Percentiles rank a stretch among this genome's conserved stretches.
phyloP scores from a whole-genome alignment of 2,888 invertebrate genomes.

The Lasioglossum oenotherae region DNA sequence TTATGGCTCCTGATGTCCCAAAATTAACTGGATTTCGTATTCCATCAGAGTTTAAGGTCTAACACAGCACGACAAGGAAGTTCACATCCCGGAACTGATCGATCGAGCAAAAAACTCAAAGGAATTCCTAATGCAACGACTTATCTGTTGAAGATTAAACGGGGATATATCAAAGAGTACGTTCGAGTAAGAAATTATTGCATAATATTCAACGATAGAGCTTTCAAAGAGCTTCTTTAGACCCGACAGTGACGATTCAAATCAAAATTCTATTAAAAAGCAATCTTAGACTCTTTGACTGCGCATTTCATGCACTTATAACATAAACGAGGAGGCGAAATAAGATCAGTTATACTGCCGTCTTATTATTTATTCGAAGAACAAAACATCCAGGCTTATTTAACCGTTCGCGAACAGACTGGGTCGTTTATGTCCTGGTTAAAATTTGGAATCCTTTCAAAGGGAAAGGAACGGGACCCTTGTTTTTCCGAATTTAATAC shows the following conservation, averaged over 20 bases:
- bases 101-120: constrained; percentile 22
- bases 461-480: too few relatives aligned
- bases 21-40: background rate
- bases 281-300: background rate
- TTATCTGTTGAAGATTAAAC: constrained; percentile 31
- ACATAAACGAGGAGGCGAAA: background rate
- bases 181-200: constrained; percentile 38
- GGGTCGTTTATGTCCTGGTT: too few relatives aligned
- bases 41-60: background rate
- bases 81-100: background rate
- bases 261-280: background rate
- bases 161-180: constrained; percentile 41
- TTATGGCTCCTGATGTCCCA: background rate
- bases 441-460: too few relatives aligned
- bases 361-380: background rate
- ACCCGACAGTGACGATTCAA: background rate
- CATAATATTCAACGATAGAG: constrained; percentile 32
- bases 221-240: constrained; percentile 24
- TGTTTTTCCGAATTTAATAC: too few relatives aligned
- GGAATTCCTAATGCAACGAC: constrained; percentile 28
- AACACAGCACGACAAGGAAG: background rate
- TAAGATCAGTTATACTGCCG: too few relatives aligned
- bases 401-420: too few relatives aligned
- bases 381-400: background rate
- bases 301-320: background rate